Conservation (phyloP, 2,113 vertebrate genomes). For the Heterocephalus glaber region DNA sequence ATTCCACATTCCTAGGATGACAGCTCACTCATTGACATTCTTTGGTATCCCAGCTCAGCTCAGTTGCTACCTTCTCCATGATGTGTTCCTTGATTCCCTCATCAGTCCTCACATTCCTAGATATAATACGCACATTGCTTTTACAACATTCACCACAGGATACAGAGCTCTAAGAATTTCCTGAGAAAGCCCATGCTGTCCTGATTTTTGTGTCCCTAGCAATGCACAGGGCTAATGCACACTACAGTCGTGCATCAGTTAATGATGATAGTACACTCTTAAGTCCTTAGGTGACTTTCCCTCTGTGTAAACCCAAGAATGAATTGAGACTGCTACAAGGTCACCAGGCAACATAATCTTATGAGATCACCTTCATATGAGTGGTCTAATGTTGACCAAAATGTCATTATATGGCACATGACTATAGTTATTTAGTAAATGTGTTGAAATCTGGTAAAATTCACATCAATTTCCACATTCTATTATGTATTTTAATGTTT, state of each 20-base stretch:
- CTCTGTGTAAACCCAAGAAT: background rate
- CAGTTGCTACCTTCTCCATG: background rate
- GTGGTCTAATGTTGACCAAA: background rate
- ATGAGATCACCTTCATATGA: background rate
- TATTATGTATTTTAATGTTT: background rate
- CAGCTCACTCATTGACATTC: background rate
- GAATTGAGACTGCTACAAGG: background rate
- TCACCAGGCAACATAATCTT: background rate
- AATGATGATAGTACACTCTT: no score
- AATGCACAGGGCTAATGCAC: background rate
- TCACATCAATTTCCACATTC: background rate
- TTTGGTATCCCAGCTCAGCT: background rate
- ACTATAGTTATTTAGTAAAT: background rate
- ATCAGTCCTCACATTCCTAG: background rate
- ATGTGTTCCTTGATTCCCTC: background rate
- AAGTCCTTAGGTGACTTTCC: background rate
- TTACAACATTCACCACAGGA: background rate
- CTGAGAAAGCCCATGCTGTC: background rate
- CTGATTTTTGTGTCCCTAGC: background rate
- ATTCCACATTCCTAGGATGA: background rate
- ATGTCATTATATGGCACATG: background rate
- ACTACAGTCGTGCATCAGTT: background rate
- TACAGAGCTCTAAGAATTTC: background rate
- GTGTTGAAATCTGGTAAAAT: background rate
- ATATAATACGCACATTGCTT: accelerated